Evolutionary conservation across 2,888 invertebrate genomes (phyloP).

Genomic region (Acrobasis suavella): DNA sequence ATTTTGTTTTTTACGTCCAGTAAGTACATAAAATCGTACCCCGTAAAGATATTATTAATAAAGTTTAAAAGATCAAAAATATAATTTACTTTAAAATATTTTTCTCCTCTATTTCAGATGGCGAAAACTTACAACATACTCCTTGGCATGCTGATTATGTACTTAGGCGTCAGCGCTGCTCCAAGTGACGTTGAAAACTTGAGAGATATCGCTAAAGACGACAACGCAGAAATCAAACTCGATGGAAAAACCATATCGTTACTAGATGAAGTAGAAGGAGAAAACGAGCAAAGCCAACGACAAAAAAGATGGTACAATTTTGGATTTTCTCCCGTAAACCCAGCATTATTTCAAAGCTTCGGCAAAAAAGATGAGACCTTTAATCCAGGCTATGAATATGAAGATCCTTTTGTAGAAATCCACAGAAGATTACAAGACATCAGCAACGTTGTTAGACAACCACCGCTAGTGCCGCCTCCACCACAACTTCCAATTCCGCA

Average conservation of each 20-base stretch:
- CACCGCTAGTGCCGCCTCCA: slow-evolving; percentile 36
- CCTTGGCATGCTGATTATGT: slow-evolving; percentile 48
- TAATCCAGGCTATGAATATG: slow-evolving; percentile 42
- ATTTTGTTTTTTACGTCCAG: no score
- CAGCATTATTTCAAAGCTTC: slow-evolving; percentile 39
- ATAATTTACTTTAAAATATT: neutral
- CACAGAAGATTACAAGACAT: slow-evolving; percentile 53
- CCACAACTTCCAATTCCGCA: slow-evolving; percentile 30
- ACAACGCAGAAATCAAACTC: slow-evolving; percentile 39
- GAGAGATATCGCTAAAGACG: slow-evolving; percentile 42
- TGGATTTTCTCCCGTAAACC: slow-evolving; percentile 46
- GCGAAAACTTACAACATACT: slow-evolving; percentile 40
- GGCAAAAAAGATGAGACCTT: slow-evolving; percentile 43
- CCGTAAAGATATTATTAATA: no score
- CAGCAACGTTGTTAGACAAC: slow-evolving; percentile 44
- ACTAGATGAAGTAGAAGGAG: slow-evolving; percentile 32
- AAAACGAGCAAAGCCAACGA: slow-evolving; percentile 43
- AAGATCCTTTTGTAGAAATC: slow-evolving; percentile 50
- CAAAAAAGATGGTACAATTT: slow-evolving; percentile 57
- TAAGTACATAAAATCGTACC: no score
- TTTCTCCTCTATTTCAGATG: slow-evolving; percentile 62
- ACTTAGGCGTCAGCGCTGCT: slow-evolving; percentile 48
- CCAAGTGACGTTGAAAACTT: slow-evolving; percentile 48
- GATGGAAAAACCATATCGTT: slow-evolving; percentile 37
- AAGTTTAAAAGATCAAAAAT: no score